Conservation (phyloP, 2,888 invertebrate species). For the Ectemnius lituratus region DNA sequence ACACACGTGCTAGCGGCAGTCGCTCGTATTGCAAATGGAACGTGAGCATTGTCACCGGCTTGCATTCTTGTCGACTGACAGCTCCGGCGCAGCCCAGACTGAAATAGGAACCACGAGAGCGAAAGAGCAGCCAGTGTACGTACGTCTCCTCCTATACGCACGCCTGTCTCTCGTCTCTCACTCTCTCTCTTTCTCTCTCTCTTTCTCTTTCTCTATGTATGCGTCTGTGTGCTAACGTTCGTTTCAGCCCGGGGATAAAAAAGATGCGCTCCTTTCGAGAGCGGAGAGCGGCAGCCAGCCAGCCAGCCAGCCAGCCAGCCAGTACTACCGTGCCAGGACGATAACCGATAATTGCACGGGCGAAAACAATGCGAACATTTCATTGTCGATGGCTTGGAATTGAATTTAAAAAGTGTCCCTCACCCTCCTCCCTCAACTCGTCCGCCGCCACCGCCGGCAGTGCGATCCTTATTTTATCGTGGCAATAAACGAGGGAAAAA, state of each 20-base stretch:
- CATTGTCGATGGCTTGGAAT: constrained; percentile 35
- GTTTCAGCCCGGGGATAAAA: too few relatives aligned
- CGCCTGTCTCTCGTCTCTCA: too few relatives aligned
- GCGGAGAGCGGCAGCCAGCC: background rate
- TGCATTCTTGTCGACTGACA: background rate
- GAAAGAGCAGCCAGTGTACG: background rate
- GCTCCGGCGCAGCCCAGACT: too few relatives aligned
- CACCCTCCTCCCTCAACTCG: background rate
- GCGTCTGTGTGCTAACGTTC: too few relatives aligned
- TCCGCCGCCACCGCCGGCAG: too few relatives aligned
- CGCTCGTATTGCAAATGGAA: constrained; percentile 1
- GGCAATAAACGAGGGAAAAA: constrained; percentile 25
- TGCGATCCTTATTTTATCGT: constrained; percentile 25
- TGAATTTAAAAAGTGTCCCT: constrained; percentile 28
- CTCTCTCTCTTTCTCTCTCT: too few relatives aligned
- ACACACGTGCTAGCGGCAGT: too few relatives aligned
- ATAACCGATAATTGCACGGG: constrained; percentile 25
- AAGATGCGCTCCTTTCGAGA: background rate
- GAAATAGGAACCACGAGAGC: too few relatives aligned
- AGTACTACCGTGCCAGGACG: background rate
- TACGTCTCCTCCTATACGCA: background rate
- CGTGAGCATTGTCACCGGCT: background rate
- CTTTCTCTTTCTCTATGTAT: too few relatives aligned
- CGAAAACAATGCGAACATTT: constrained; percentile 28
- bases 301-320: constrained; percentile 4